These are phyloP conservation scores for Eupelmus urozonus DNA, from an alignment of 2,888 invertebrate genomes.

Conservation along the genomic window DNA sequence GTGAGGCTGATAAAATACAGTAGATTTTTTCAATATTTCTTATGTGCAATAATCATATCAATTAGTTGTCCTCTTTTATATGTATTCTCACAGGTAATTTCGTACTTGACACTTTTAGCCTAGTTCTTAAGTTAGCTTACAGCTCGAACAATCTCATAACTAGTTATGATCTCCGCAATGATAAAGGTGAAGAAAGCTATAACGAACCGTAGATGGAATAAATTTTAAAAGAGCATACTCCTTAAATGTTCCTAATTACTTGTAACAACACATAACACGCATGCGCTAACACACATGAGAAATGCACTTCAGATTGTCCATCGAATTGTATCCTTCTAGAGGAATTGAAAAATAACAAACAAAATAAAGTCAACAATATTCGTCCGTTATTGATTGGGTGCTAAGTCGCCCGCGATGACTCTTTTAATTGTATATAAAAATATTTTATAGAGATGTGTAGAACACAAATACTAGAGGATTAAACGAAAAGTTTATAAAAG, in stretches of 20 bases:
- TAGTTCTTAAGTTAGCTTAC: conserved; percentile 42
- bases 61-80: conserved; percentile 48
- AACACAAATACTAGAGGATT: conserved; percentile 27
- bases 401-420: conserved; percentile 6
- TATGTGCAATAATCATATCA: conserved; percentile 46
- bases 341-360: conserved; percentile 58
- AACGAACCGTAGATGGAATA: neutral
- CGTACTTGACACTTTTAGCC: conserved; percentile 38
- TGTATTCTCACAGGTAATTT: conserved; percentile 37
- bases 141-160: conserved; percentile 31
- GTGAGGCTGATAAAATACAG: conserved; percentile 11
- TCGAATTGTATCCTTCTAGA: conserved; percentile 34
- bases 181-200: conserved; percentile 34
- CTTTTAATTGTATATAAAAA: conserved; percentile 46
- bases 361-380: conserved; percentile 31
- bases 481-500: conserved; percentile 30
- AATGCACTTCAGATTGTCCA: conserved; percentile 33
- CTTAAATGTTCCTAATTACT: conserved; percentile 53
- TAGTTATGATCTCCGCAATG: conserved; percentile 54
- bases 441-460: conserved; percentile 46
- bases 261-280: neutral
- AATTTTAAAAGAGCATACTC: conserved; percentile 38
- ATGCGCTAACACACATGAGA: neutral
- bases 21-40: conserved; percentile 45
- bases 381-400: conserved; percentile 42